Percentiles rank a stretch among this genome's conserved stretches.
Evolutionary conservation across 2,113 vertebrate genomes (phyloP).

Genomic region (Alaudala cheleensis): DNA sequence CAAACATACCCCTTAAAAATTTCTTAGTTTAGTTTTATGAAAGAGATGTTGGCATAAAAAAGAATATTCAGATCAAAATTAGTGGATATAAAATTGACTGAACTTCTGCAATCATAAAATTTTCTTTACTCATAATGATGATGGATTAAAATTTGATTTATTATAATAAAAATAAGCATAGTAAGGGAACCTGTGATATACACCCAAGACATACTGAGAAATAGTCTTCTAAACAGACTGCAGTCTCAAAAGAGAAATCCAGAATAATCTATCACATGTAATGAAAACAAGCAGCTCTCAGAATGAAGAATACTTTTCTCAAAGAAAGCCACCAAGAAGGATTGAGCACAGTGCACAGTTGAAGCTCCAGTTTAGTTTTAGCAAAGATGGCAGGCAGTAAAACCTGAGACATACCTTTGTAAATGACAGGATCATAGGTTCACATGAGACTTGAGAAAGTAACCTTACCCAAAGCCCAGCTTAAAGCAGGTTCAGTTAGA

Average conservation of each 20-base stretch:
- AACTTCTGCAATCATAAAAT: not conserved
- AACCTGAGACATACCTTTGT: not conserved
- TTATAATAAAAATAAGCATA: not conserved
- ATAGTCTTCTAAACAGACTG: not conserved
- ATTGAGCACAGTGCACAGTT: accelerated
- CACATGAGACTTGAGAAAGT: not conserved
- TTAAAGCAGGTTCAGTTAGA: not conserved
- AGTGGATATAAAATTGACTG: not conserved
- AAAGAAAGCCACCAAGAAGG: not conserved
- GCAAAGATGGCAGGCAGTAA: not conserved
- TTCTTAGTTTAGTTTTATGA: not conserved
- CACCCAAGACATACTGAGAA: not conserved
- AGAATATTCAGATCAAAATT: not conserved
- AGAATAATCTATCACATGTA: not conserved
- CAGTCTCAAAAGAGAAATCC: not conserved
- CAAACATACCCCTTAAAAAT: not conserved
- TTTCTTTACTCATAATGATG: not conserved
- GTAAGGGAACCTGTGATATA: not conserved
- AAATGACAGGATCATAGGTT: not conserved
- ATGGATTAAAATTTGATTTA: not conserved
- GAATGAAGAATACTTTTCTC: not conserved
- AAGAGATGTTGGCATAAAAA: not conserved
- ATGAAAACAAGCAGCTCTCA: not conserved
- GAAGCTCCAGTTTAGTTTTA: not conserved
- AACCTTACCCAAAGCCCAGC: not conserved